Base-by-base conservation (phyloP, 2,888 invertebrate species). In the Stratiomys singularior region DNA sequence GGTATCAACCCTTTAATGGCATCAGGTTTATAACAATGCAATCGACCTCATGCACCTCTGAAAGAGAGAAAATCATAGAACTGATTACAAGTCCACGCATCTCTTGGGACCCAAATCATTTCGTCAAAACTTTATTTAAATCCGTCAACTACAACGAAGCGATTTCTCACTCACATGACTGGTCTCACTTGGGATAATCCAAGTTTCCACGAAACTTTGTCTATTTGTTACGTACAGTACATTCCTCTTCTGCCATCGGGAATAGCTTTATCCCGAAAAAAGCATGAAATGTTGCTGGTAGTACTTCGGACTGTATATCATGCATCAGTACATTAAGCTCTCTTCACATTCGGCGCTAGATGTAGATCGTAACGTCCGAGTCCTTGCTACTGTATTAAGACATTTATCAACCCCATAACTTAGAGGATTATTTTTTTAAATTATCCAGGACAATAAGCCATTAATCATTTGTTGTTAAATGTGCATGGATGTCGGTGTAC, bases 381-480 rank as follows among this genome's bases (percentile, higher is more conserved):
- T 72, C 72, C 28, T 30, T 56, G 30, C 72, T 56, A 72, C 18
- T 72, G 47, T 76, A 76, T 76, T 63, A 76, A 64, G 76, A 76
- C 76, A 76, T 76, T 76, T 76, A 76, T 76, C 76, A 76, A 52
- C 63, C 79, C 80, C 80, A 81, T 81, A 81, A 81, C 81, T 81
- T 77, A 80, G 80, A 78, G 80, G 82, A 82, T 81, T 81, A 82
- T 80, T 80, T 81, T 76, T 80, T 79, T 78, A 81, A 82, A 82
- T 81, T 81, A 82, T 82, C 81, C 80, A 77, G 47, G 79, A 81
- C 82, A 80, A 81, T 80, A 79, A 79, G 79, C 78, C 82, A 82
- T 82, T 82, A 81, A 82, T 82, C 82, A 82, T 81, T 82, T 79
- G 52, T 52, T 52, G 52, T 15, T 52, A 52, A 15, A 9, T 52